Base-by-base conservation (phyloP, 2,888 invertebrate species). In the Ophioninae sp. region DNA sequence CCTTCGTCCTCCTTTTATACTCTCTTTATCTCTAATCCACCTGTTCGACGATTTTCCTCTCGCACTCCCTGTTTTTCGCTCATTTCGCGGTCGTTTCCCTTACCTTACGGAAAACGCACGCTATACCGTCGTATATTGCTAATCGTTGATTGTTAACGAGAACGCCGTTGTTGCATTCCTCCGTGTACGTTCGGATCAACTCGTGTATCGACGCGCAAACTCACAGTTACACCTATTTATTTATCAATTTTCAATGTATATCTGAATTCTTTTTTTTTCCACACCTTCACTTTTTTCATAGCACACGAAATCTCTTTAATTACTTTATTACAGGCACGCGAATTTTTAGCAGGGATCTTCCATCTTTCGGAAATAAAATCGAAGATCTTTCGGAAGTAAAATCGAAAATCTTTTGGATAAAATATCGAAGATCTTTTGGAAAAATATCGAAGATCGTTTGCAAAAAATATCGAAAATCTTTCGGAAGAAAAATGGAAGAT, bases 111-210 rank as follows among this genome's bases (percentile, higher is more conserved):
- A 79, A 13, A 50, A 56, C 72, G 41, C 41, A 65, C 72, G 30
- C 41, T 65, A 37, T 64, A 56, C 65, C 59, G 68, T 56, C 20
- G 64, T 44, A 76, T 44, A 76, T 67, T 68, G 62, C 81, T 81
- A 81, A 84, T 84, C 75, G 70, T 67, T 74, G 81, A 84, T 84
- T 70, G 76, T 80, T 64, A 17, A 23, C 17, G 44, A 76, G 23
- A 73, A 23, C 44, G 30, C 30, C 30, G 30, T 30, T 44, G 37
- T 10, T 41, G 41, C 65, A 20, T 62, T 73, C 62, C 70, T 72
- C 50, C 13, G 50, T 37, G 30, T 61, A 21, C 61, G 20, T 30
- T 20, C 67, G 37, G 50, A 61, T 39, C 7, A 44, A 62, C 23
- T 44, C 21, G 41, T 23, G 20, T 21, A 57, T 69, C 23, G 30